phyloP scores from a whole-genome alignment of 2,888 invertebrate genomes.

The Noctuana brunneofusca region DNA sequence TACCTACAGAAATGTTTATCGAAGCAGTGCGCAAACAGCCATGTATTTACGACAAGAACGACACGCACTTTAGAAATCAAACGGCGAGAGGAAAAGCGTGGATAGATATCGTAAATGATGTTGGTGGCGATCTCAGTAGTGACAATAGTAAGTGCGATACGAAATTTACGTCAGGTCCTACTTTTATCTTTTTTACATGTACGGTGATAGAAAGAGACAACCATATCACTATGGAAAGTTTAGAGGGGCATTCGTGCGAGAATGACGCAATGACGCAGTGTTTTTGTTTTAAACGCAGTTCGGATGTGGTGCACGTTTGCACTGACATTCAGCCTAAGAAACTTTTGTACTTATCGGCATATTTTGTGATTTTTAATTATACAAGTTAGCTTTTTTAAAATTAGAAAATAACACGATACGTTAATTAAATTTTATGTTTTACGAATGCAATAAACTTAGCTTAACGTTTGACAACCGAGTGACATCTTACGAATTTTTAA shows the following conservation, averaged over 20 bases:
- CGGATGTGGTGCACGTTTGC: not conserved
- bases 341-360: too few species aligned
- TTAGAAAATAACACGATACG: too few species aligned
- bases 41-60: conserved; percentile 1
- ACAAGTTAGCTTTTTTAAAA: too few species aligned
- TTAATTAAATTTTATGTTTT: too few species aligned
- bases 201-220: not conserved
- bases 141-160: conserved; percentile 11
- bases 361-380: too few species aligned
- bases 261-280: conserved; percentile 11
- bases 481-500: not conserved
- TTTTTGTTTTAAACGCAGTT: not conserved
- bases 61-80: not conserved
- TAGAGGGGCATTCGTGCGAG: not conserved
- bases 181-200: not conserved
- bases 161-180: not conserved
- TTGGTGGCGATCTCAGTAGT: conserved; percentile 1
- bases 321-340: not conserved
- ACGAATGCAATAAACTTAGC: too few species aligned
- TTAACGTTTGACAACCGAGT: too few species aligned
- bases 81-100: not conserved
- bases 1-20: not conserved
- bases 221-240: not conserved
- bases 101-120: not conserved
- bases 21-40: conserved; percentile 7